Base-by-base conservation (phyloP, 2,888 invertebrate genomes). In the Dolichomitus sp. region DNA sequence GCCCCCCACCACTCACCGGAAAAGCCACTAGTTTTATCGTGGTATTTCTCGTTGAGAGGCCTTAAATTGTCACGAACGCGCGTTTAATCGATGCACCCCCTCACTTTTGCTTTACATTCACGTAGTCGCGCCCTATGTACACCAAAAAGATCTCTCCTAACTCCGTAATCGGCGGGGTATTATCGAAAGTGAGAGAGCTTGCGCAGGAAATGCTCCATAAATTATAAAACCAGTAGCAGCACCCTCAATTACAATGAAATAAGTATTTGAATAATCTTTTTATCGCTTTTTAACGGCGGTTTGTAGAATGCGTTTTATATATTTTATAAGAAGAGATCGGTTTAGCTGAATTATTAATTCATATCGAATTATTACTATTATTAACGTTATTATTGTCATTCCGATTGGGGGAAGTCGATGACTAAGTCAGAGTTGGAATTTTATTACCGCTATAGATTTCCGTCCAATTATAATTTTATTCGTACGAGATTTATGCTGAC, bases 391-490 rank as follows among this genome's bases (percentile, higher is more conserved):
- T 23, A 23, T 23, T 23, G 23, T 23, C 23, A 23, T 23, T 23
- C 23, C 23, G 23, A 23, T 23, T 23, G 23, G 23, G 23, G 23
- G 23, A 23, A 23, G 23, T 23, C 23, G 23, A 23, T 23, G 23
- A 23, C 23, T 23, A 23, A 23, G 23, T n/a, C n/a, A 81, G 57
- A 7, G 12, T 33, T 23, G 52, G 68, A 42, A 68, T 52, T 81
- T 50, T 27, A 27, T 61, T n/a, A 12, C 23, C 14, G 45, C 37
- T 42, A 40, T 54, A 54, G n/a, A 70, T 42, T 75, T 82, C 59
- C 69, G 76, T 85, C 89, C 89, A 90, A 90, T 91, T 89, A 89
- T 90, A 90, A 89, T 90, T 89, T 88, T 85, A 88, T 89, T 88
- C 86, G 87, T 85, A 52, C 23, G 40, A 66, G n/a, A 70, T 70